These are phyloP conservation scores for Pogona vitticeps DNA, from an alignment of 2,113 vertebrate genomes.

Conservation along the genomic window DNA sequence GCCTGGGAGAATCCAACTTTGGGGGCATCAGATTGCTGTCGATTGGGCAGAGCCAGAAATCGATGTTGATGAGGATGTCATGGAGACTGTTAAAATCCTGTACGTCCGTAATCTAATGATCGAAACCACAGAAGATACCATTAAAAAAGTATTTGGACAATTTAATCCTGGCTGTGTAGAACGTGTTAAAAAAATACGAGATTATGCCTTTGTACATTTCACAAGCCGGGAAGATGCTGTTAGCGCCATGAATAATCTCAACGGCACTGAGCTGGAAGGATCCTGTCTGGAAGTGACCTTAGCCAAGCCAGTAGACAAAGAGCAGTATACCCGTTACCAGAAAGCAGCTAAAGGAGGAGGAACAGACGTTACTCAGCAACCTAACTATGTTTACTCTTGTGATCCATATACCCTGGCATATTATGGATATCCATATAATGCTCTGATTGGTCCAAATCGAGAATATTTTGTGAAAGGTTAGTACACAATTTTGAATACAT, in stretches of 20 bases:
- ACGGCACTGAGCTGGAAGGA: conserved; percentile 93
- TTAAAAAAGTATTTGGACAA: conserved; percentile 92
- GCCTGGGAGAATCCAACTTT: conserved; percentile 96
- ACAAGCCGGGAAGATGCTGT: conserved; percentile 93
- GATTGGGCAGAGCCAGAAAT: conserved; percentile 99
- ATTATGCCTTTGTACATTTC: conserved; percentile 98
- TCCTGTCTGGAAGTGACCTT: conserved; percentile 96
- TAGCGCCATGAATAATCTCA: conserved; percentile 93
- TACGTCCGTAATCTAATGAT: conserved; percentile 99
- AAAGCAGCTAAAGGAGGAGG: conserved; percentile 91
- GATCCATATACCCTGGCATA: conserved; percentile 95
- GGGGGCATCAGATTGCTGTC: conserved; percentile 98
- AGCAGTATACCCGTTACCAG: conserved; percentile 97
- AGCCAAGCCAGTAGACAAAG: conserved; percentile 98
- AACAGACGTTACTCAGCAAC: conserved; percentile 78
- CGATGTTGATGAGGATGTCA: conserved; percentile 97
- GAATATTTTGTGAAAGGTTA: conserved; percentile 99
- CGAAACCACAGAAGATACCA: conserved; percentile 94
- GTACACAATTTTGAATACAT: conserved; percentile 60
- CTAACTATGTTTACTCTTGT: conserved; percentile 94
- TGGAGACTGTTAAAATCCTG: conserved; percentile 99
- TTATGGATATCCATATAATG: conserved; percentile 95
- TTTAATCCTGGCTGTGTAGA: conserved; percentile 96
- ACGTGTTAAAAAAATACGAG: conserved; percentile 97
- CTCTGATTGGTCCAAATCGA: conserved; percentile 95